A percentile compares a stretch with the other conserved stretches of the same genome.
These are phyloP conservation scores for Drosophila subquinaria DNA, from an alignment of 2,888 invertebrate species.

Conservation along the genomic window DNA sequence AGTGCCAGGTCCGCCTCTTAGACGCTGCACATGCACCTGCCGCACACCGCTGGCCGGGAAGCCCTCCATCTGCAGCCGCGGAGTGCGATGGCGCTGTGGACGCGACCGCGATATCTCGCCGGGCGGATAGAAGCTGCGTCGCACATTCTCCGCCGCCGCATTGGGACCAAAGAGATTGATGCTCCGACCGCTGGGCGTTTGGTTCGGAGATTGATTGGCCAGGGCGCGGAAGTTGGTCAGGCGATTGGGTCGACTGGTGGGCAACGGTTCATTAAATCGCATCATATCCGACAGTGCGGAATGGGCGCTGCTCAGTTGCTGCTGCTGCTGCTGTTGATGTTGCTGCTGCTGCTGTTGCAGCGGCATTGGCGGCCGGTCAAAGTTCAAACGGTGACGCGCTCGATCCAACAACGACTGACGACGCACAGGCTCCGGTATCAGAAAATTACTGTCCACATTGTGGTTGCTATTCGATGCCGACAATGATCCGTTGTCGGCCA, in stretches of 20 bases:
- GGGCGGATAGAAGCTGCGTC: slow-evolving; percentile 30
- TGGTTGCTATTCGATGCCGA: slow-evolving; percentile 17
- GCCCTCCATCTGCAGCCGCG: slow-evolving; percentile 27
- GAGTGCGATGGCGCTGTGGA: slow-evolving; percentile 19
- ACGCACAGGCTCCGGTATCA: slow-evolving; percentile 28
- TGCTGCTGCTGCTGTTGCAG: slow-evolving; percentile 18
- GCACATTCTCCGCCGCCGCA: slow-evolving; percentile 14
- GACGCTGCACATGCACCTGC: slow-evolving; percentile 36
- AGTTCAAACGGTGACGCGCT: slow-evolving; percentile 33
- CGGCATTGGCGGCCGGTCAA: slow-evolving; percentile 22
- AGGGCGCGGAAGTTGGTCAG: slow-evolving; percentile 15
- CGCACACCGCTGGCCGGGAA: slow-evolving; percentile 16
- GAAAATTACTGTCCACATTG: slow-evolving; percentile 17
- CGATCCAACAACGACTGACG: slow-evolving; percentile 39
- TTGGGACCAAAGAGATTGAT: slow-evolving; percentile 35
- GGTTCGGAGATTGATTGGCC: slow-evolving; percentile 23
- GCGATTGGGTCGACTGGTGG: slow-evolving; percentile 38
- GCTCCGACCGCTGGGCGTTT: slow-evolving; percentile 33
- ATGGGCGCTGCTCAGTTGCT: slow-evolving; percentile 3
- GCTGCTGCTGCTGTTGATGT: slow-evolving; percentile 16
- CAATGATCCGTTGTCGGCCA: slow-evolving; percentile 1
- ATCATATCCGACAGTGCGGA: slow-evolving; percentile 38
- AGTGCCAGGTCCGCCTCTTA: slow-evolving; percentile 28
- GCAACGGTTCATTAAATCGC: slow-evolving; percentile 36
- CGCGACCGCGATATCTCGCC: slow-evolving; percentile 21